Conservation (phyloP, 2,888 invertebrate genomes). For the Habroteleia sp. region DNA sequence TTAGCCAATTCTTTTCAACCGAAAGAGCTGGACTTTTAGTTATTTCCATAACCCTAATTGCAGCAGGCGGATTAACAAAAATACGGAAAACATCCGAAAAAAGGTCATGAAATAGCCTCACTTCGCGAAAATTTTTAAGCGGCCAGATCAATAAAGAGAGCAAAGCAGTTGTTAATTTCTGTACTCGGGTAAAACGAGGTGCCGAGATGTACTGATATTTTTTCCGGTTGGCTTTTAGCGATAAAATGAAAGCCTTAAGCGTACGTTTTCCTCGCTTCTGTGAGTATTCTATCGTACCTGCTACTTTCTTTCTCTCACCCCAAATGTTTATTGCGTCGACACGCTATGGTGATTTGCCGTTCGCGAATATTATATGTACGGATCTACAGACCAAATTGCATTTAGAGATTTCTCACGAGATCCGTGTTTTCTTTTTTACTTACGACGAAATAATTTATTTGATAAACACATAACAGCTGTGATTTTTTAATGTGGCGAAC, state of each 20-base stretch:
- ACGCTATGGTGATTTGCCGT: slow-evolving; percentile 20
- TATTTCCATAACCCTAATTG: slow-evolving; percentile 31
- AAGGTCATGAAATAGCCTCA: slow-evolving; percentile 4
- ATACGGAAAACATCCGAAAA: slow-evolving; percentile 5
- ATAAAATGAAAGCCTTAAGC: slow-evolving; percentile 22
- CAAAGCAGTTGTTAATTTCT: slow-evolving; percentile 48
- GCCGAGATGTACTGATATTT: slow-evolving; percentile 69
- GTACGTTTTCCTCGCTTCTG: slow-evolving; percentile 32
- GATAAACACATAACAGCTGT: slow-evolving; percentile 35
- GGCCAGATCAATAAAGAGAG: slow-evolving; percentile 36
- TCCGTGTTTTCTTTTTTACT: slow-evolving; percentile 25
- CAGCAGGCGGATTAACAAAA: slow-evolving; percentile 2
- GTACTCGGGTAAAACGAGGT: slow-evolving; percentile 64
- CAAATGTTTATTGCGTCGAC: slow-evolving; percentile 10
- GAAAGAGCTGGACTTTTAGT: slow-evolving; percentile 33
- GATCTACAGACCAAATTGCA: slow-evolving; percentile 21
- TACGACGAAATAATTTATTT: slow-evolving; percentile 29
- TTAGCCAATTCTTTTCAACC: slow-evolving; percentile 46
- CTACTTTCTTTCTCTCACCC: slow-evolving; percentile 2
- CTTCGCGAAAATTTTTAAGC: slow-evolving; percentile 24
- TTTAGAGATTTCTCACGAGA: slow-evolving; percentile 42
- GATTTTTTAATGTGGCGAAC: slow-evolving; percentile 35
- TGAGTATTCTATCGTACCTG: slow-evolving; percentile 12
- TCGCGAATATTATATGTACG: slow-evolving; percentile 17
- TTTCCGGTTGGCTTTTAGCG: slow-evolving; percentile 68